Evolutionary conservation across 2,888 invertebrate genomes (phyloP).

Genomic region (Lamellibrachia satsuma): DNA sequence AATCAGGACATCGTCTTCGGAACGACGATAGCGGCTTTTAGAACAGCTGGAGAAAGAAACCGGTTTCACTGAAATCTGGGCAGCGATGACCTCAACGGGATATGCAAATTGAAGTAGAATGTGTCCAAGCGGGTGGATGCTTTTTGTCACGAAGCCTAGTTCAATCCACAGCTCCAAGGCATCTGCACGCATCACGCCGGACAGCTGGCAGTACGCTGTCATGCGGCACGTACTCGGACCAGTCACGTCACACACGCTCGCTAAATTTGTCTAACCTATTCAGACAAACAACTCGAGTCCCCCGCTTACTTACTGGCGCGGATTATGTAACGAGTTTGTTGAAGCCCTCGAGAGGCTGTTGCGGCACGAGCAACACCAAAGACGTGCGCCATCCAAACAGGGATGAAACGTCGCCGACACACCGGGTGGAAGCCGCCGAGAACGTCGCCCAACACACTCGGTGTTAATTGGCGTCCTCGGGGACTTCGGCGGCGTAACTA

Average conservation of each 20-base stretch:
- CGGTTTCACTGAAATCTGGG: too few species aligned
- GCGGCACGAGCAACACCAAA: background rate
- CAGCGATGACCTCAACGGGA: too few species aligned
- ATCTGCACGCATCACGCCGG: background rate
- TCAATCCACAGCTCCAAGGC: background rate
- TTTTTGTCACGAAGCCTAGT: background rate
- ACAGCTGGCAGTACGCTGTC: background rate
- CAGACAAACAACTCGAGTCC: background rate
- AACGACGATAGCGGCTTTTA: too few species aligned
- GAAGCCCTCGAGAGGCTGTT: background rate
- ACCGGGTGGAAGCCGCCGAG: background rate
- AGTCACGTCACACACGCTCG: background rate
- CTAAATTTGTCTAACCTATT: constrained; percentile 2
- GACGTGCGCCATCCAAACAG: background rate
- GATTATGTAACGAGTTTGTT: background rate
- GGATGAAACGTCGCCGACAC: background rate
- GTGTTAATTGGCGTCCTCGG: constrained; percentile 17
- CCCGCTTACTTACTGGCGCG: background rate
- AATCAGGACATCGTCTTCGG: too few species aligned
- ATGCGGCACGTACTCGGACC: background rate
- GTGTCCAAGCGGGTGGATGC: background rate
- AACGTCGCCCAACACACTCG: background rate
- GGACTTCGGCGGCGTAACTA: background rate
- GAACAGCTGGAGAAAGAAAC: too few species aligned
- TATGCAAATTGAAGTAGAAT: too few species aligned